Evolutionary conservation across 2,113 vertebrate species (phyloP).

Genomic region (Mormyrus iriodes): DNA sequence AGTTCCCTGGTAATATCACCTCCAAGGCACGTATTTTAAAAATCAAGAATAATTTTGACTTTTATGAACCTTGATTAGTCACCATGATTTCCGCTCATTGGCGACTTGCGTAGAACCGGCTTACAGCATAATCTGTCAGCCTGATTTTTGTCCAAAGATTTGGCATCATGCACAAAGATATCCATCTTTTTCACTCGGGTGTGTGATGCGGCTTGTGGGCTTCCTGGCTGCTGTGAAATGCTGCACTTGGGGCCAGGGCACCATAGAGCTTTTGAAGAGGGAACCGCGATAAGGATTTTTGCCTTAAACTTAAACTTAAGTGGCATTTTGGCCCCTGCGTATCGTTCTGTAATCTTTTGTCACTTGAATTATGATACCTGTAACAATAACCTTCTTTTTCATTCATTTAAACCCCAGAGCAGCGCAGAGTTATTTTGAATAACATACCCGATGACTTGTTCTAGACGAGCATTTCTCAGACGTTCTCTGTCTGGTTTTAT

Average conservation of each 20-base stretch:
- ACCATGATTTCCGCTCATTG: background rate
- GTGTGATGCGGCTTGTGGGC: background rate
- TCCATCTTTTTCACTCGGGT: background rate
- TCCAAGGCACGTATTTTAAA: background rate
- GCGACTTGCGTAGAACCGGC: background rate
- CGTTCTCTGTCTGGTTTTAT: background rate
- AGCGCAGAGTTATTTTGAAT: background rate
- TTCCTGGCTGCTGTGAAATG: background rate
- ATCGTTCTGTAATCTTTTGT: background rate
- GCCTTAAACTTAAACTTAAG: background rate
- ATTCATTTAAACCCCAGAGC: background rate
- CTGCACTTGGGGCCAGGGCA: background rate
- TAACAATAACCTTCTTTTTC: background rate
- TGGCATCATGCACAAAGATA: background rate
- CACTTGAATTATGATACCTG: background rate
- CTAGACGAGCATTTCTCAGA: background rate
- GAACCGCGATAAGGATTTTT: background rate
- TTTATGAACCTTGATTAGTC: background rate
- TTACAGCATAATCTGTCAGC: background rate
- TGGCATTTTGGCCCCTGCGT: background rate
- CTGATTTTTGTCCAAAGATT: background rate
- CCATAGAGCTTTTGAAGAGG: background rate
- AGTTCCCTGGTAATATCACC: background rate
- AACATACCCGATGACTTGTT: background rate
- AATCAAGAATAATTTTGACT: conserved; percentile 9